These are phyloP conservation scores for Camponotus floridanus DNA, from an alignment of 1,140 invertebrate genomes.

Conservation along the genomic window DNA sequence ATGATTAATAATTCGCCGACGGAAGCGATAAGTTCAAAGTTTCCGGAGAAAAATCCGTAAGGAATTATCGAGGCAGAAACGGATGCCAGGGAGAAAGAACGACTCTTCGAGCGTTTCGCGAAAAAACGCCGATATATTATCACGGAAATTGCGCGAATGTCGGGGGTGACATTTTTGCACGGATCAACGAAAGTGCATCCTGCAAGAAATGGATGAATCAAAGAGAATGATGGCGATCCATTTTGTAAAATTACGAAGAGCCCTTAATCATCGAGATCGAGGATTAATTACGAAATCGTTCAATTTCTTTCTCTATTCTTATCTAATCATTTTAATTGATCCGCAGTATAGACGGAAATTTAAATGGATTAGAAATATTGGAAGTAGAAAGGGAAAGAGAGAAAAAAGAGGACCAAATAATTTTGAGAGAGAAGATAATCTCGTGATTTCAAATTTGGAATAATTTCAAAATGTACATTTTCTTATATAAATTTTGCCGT, in stretches of 20 bases:
- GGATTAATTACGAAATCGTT: slow-evolving; percentile 4
- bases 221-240: slow-evolving; percentile 34
- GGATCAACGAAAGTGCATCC: slow-evolving; percentile 39
- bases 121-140: slow-evolving; percentile 52
- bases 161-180: slow-evolving; percentile 42
- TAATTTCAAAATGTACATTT: not conserved
- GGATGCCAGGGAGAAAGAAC: not conserved
- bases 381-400: not conserved
- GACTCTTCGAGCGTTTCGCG: slow-evolving; percentile 14
- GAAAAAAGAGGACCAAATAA: not conserved
- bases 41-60: slow-evolving; percentile 57
- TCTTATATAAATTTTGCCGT: not conserved
- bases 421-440: not conserved
- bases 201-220: slow-evolving; percentile 46
- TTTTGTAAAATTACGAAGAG: slow-evolving; percentile 32
- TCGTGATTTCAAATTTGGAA: not conserved
- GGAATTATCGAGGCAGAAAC: slow-evolving; percentile 56
- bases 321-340: not conserved
- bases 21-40: slow-evolving; percentile 52
- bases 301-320: not conserved
- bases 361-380: not conserved
- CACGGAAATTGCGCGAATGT: slow-evolving; percentile 50
- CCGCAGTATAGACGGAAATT: not conserved
- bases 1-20: slow-evolving; percentile 70
- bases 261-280: slow-evolving; percentile 12